Conservation (phyloP, 2,113 vertebrate genomes). For the Gadus chalcogrammus region DNA sequence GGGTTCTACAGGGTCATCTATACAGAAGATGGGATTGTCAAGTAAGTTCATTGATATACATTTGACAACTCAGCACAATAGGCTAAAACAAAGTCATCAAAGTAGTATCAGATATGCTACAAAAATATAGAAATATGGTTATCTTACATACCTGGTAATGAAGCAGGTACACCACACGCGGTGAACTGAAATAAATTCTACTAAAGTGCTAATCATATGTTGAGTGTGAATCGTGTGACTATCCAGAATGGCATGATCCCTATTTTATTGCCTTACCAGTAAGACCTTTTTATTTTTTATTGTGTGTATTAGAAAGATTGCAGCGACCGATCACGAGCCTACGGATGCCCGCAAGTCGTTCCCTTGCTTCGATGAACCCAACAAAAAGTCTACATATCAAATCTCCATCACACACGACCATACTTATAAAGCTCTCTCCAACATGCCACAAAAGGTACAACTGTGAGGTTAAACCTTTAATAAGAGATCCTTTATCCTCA, state of each 20-base stretch:
- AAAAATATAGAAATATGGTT: no score
- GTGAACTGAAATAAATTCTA: no score
- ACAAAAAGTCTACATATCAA: conserved; percentile 92
- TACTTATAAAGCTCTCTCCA: conserved; percentile 79
- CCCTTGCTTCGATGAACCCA: conserved; percentile 96
- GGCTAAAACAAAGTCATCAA: no score
- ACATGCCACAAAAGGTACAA: conserved; percentile 87
- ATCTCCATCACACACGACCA: conserved; percentile 81
- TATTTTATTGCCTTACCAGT: not conserved
- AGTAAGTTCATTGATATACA: conserved; percentile 71
- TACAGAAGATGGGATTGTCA: conserved; percentile 69
- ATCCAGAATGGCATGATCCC: no score
- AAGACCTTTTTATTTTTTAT: conserved; percentile 33
- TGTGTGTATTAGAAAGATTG: conserved; percentile 83
- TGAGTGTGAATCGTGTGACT: no score
- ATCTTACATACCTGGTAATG: no score
- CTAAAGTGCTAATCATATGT: no score
- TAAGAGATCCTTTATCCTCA: no score
- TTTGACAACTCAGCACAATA: not conserved
- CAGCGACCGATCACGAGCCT: conserved; percentile 95
- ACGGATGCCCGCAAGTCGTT: conserved; percentile 96
- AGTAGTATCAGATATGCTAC: no score
- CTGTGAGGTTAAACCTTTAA: no score
- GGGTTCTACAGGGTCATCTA: conserved; percentile 94
- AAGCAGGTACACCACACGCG: no score